phyloP scores from a whole-genome alignment of 1,140 invertebrate genomes.

The Drosophila takahashii region DNA sequence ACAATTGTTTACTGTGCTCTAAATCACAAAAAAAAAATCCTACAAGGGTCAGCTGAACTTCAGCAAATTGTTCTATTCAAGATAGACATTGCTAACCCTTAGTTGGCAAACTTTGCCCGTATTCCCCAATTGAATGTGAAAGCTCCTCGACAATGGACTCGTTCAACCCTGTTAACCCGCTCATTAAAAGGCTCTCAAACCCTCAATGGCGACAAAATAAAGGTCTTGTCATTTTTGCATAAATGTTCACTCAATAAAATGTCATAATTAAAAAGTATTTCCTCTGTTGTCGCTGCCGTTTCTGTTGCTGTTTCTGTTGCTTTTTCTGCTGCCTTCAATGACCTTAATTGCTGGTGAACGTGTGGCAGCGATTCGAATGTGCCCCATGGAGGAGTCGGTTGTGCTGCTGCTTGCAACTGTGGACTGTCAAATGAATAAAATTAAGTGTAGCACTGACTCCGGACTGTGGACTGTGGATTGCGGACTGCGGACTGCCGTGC shows the following conservation, averaged over 20 bases:
- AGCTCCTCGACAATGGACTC: conserved; percentile 8
- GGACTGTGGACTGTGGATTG: conserved; percentile 36
- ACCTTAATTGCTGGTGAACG: conserved; percentile 78
- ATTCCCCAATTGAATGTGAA: not conserved
- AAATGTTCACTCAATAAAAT: conserved; percentile 81
- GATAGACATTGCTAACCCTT: not conserved
- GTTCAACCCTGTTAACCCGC: conserved; percentile 50
- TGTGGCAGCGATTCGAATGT: conserved; percentile 74
- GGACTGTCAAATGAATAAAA: conserved; percentile 80
- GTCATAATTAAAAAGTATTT: conserved; percentile 81
- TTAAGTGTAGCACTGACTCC: conserved; percentile 75
- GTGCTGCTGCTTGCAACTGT: conserved; percentile 61
- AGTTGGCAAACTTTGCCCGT: not conserved
- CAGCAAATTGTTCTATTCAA: not conserved
- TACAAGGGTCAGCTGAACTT: not conserved
- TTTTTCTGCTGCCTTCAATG: conserved; percentile 50
- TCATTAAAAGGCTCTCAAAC: conserved; percentile 35
- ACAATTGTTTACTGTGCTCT: not conserved
- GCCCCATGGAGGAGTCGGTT: conserved; percentile 44
- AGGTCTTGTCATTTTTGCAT: conserved; percentile 61
- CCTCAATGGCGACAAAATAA: conserved; percentile 17
- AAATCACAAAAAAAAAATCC: not conserved
- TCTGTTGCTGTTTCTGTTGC: conserved; percentile 14
- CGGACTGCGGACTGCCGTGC: conserved; percentile 41
- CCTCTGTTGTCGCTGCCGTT: conserved; percentile 37